A percentile compares a stretch with the other conserved stretches of the same genome.
These are phyloP conservation scores for Cyclophora punctaria DNA, from an alignment of 2,888 invertebrate genomes.

Conservation along the genomic window DNA sequence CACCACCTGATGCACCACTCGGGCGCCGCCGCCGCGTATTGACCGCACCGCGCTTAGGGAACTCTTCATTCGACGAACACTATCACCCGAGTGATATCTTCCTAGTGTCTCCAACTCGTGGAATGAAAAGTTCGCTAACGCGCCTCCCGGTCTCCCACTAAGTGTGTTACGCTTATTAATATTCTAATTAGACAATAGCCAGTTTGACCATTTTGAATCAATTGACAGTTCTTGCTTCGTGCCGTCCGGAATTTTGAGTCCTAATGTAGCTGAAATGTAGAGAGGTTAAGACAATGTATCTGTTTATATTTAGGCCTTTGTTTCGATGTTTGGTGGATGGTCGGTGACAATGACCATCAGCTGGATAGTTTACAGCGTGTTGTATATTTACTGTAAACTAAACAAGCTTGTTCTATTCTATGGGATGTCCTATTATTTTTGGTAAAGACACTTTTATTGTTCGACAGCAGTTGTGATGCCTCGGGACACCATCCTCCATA, in stretches of 20 bases:
- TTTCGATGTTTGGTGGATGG: conserved; percentile 28
- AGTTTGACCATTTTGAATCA: conserved; percentile 43
- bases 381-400: conserved; percentile 53
- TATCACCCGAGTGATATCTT: conserved; percentile 1
- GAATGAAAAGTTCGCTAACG: conserved; percentile 71
- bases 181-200: conserved; percentile 38
- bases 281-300: conserved; percentile 29
- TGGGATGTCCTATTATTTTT: conserved; percentile 42
- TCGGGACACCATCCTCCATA: conserved; percentile 25
- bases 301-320: conserved; percentile 27
- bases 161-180: conserved; percentile 64
- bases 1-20: conserved; percentile 79
- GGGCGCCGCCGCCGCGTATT: conserved; percentile 85
- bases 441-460: conserved; percentile 42
- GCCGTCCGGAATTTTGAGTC: conserved; percentile 51
- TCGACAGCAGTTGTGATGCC: conserved; percentile 39
- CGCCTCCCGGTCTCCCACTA: conserved; percentile 39
- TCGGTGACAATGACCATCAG: conserved; percentile 46
- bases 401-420: conserved; percentile 12
- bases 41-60: conserved; percentile 76
- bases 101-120: conserved; percentile 25
- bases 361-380: conserved; percentile 45
- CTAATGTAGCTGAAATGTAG: conserved; percentile 38
- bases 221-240: conserved; percentile 31
- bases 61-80: conserved; percentile 63